Conservation (phyloP, 2,888 invertebrate species). For the Hetaerina titia region DNA sequence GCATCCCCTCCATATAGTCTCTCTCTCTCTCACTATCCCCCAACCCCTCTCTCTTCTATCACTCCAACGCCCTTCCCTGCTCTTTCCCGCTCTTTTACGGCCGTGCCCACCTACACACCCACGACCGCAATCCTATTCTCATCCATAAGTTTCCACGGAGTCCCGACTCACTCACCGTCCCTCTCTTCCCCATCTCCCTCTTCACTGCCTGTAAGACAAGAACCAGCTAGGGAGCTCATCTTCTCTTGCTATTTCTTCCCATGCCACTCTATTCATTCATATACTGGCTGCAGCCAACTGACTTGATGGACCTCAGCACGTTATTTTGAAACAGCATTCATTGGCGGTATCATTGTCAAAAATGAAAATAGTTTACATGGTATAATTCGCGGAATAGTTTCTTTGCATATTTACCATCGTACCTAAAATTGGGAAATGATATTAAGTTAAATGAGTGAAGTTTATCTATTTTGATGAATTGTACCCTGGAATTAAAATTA, state of each 20-base stretch:
- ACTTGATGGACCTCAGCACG: no score
- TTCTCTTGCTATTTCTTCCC: neutral
- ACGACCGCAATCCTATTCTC: neutral
- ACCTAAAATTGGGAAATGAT: no score
- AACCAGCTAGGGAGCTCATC: neutral
- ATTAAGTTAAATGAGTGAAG: no score
- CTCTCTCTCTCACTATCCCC: neutral
- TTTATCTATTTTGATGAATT: no score
- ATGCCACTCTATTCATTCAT: neutral
- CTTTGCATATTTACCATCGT: no score
- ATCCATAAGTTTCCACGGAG: neutral
- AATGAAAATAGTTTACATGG: no score
- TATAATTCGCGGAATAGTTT: no score
- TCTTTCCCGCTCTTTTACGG: slow-evolving; percentile 6
- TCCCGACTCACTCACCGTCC: neutral
- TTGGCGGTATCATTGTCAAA: no score
- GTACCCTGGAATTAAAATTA: no score
- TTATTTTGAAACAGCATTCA: no score
- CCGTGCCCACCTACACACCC: slow-evolving; percentile 1
- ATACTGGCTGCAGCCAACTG: no score
- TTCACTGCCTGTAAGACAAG: neutral
- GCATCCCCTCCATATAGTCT: neutral
- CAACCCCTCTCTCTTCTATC: neutral
- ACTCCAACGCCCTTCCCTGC: neutral
- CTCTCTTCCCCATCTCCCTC: neutral